These are phyloP conservation scores for Oscheius sp. DNA, from an alignment of 2,888 invertebrate species.

Conservation along the genomic window DNA sequence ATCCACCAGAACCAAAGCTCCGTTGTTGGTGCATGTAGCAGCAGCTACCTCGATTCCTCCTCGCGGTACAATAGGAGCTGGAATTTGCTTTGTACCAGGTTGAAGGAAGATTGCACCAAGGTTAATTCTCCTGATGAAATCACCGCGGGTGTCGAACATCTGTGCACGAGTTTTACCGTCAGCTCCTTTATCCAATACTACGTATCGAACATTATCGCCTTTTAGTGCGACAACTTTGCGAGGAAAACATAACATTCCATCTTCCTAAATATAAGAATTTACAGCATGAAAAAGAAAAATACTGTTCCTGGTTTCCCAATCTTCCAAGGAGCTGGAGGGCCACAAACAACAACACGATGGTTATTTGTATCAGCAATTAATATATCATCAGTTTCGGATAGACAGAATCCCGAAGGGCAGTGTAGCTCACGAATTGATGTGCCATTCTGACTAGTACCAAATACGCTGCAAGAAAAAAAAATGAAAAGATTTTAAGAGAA, in stretches of 20 bases:
- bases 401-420: constrained; percentile 63
- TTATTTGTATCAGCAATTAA: constrained; percentile 67
- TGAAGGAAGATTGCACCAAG: constrained; percentile 32
- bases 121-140: constrained; percentile 53
- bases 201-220: constrained; percentile 49
- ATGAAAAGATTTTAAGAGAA: background rate
- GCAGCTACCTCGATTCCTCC: constrained; percentile 55
- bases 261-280: constrained; percentile 37
- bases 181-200: constrained; percentile 54
- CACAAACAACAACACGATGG: constrained; percentile 62
- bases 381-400: constrained; percentile 63
- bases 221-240: constrained; percentile 57
- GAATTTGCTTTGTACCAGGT: background rate
- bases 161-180: constrained; percentile 54
- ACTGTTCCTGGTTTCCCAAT: constrained; percentile 56
- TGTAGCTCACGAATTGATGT: constrained; percentile 58
- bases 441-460: constrained; percentile 54
- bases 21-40: constrained; percentile 47
- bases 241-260: constrained; percentile 64
- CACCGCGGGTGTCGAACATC: constrained; percentile 51
- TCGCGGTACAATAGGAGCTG: constrained; percentile 40
- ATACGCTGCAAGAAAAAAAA: constrained; percentile 34
- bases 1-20: constrained; percentile 62
- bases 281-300: background rate
- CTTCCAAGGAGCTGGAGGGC: constrained; percentile 56